Evolutionary conservation across 2,888 invertebrate genomes (phyloP), one percentile per base, ranked within the genome.

Genomic region (Macrosoma leucophasiata): DNA sequence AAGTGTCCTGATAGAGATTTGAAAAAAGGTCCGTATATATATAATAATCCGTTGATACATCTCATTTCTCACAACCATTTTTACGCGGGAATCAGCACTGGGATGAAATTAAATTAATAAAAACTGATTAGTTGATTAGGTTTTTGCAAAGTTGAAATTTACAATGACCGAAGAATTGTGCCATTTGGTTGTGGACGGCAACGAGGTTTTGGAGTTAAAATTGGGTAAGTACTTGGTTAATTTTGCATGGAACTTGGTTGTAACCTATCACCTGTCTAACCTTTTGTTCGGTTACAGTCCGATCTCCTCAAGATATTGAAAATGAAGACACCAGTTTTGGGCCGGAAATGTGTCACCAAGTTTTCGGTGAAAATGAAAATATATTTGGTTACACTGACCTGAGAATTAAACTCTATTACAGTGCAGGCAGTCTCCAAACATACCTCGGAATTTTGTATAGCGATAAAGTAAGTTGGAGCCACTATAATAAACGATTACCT

Each of bases 331-430:
- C 77, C 5, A 77, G 82, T 18, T 96, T 96, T 61, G 84, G 88
- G 19, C 95, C 96, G 0, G 90, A 91, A 34, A 95, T 96, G 93
- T 93, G 95, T 30, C 95, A 97, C 84, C 97, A 97, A 76, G 90
- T 97, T 36, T 97, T 96, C 71, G 96, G 95, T 3, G 93, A 94
- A 49, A 90, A 89, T 56, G 98, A 98, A 78, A 92, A 90, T 41
- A 96, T 98, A 66, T 97, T 96, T 84, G 98, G 98, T 2, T 98
- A 96, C 66, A 90, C 91, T 59, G 92, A 94, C 57, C 77, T 98
- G 18, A 86, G 87, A 38, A 89, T 97, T 2, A 87, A 90, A 43
- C 73, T 97, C 2, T 91, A 90, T 61, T 96, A 94, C 64, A 90
- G 91, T 39, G 95, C 96, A 32, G 92, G 90, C 11, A 90, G 90